phyloP scores from a whole-genome alignment of 2,797 vertebrate species.

The Acipenser ruthenus region DNA sequence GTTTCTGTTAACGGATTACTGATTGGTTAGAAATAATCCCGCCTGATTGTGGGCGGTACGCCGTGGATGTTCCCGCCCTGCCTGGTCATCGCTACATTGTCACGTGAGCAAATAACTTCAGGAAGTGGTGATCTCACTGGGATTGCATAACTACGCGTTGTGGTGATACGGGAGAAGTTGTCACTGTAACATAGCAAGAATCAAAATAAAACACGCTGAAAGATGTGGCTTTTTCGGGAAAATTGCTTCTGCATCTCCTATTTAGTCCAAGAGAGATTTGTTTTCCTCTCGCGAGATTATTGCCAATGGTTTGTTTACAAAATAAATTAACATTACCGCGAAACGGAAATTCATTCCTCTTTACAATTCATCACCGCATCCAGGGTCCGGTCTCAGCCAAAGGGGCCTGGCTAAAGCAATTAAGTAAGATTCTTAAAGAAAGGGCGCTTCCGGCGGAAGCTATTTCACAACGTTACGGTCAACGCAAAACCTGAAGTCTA shows the following conservation, averaged over 20 bases:
- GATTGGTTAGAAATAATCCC: slow-evolving; percentile 40
- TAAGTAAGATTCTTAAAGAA: too few species aligned
- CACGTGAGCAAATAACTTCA: slow-evolving; percentile 46
- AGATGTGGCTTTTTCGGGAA: neutral
- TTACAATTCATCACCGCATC: too few species aligned
- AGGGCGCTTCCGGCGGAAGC: too few species aligned
- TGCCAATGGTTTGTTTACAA: neutral
- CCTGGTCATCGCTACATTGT: slow-evolving; percentile 22
- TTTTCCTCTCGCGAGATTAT: neutral
- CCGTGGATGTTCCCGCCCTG: slow-evolving; percentile 12
- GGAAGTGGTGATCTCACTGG: slow-evolving; percentile 42
- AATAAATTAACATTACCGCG: too few species aligned
- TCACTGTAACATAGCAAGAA: neutral
- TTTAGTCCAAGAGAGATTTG: neutral
- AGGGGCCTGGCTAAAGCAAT: too few species aligned
- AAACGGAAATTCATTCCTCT: too few species aligned
- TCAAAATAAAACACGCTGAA: neutral
- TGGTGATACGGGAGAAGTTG: neutral
- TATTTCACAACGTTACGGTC: too few species aligned
- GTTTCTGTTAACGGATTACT: neutral
- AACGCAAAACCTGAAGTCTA: too few species aligned
- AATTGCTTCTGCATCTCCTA: neutral
- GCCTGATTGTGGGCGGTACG: slow-evolving; percentile 22
- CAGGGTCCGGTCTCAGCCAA: too few species aligned
- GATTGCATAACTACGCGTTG: neutral